A percentile compares a stretch with the other conserved stretches of the same genome.
Conservation (phyloP, 2,888 invertebrate species). For the Capitulum mitella region DNA sequence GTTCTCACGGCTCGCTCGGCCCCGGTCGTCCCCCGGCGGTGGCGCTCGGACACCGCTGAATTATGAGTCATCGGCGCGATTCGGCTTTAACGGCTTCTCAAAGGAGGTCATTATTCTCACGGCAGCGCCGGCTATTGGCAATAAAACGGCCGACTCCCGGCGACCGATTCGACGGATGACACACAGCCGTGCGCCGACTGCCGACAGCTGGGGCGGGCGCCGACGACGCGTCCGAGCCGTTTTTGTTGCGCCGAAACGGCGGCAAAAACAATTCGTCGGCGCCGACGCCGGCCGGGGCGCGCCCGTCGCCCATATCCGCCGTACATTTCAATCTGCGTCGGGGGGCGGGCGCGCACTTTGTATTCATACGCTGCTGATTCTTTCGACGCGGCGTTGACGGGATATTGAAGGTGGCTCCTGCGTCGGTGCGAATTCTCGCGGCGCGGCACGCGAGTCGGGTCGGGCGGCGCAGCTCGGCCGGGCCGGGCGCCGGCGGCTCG, state of each 20-base stretch:
- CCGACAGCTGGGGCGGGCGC: neutral
- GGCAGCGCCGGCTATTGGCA: neutral
- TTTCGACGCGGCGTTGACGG: too few relatives aligned
- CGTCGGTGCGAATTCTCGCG: neutral
- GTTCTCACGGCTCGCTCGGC: too few relatives aligned
- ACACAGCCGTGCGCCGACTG: neutral
- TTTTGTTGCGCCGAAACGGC: neutral
- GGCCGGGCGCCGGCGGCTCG: neutral
- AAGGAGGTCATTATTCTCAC: constrained; percentile 19
- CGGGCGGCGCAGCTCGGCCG: neutral
- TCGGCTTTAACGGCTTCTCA: constrained; percentile 8
- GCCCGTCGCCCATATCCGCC: neutral
- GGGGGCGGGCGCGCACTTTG: neutral
- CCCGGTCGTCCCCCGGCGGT: neutral
- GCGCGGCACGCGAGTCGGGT: neutral
- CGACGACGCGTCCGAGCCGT: neutral
- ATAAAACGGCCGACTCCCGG: neutral
- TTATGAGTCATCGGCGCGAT: neutral
- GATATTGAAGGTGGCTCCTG: too few relatives aligned
- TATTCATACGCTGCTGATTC: neutral
- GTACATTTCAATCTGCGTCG: constrained; percentile 11
- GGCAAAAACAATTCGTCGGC: neutral
- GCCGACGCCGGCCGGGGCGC: neutral
- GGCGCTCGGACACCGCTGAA: neutral
- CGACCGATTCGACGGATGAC: neutral